Conservation (phyloP, 1,140 invertebrate species). For the Zaprionus davidi region DNA sequence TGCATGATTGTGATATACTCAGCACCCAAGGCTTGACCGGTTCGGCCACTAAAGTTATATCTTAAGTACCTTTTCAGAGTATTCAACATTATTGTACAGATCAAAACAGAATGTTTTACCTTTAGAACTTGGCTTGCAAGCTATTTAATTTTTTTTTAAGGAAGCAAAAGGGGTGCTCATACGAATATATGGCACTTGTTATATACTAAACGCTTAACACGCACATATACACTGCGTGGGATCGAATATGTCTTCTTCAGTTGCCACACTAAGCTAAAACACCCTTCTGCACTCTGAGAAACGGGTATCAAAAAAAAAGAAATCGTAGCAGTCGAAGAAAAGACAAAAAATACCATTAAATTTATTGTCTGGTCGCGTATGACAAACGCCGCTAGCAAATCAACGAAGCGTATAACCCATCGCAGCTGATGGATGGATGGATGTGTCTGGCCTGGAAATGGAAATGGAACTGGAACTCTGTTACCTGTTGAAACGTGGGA, state of each 20-base stretch:
- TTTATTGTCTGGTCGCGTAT: slow-evolving; percentile 67
- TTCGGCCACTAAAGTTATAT: background rate
- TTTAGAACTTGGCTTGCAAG: too few species aligned
- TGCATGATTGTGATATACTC: background rate
- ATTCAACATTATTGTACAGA: too few species aligned
- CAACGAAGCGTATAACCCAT: slow-evolving; percentile 33
- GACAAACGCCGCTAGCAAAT: slow-evolving; percentile 59
- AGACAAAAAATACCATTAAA: slow-evolving; percentile 41
- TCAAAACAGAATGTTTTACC: too few species aligned
- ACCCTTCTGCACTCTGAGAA: background rate
- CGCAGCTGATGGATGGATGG: slow-evolving; percentile 37
- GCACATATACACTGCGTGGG: background rate
- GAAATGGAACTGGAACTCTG: background rate
- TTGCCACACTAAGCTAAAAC: background rate
- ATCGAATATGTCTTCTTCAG: too few species aligned
- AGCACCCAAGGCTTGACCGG: background rate
- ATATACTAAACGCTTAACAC: background rate
- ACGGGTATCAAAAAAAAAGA: slow-evolving; percentile 20
- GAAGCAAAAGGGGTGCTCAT: background rate
- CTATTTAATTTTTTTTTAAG: background rate
- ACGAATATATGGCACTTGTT: background rate
- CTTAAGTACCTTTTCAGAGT: too few species aligned
- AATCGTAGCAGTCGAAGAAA: slow-evolving; percentile 48
- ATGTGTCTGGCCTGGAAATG: slow-evolving; percentile 28
- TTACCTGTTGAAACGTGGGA: slow-evolving; percentile 74